Evolutionary conservation across 2,797 vertebrate genomes (phyloP).

Genomic region (Sphenodon punctatus): DNA sequence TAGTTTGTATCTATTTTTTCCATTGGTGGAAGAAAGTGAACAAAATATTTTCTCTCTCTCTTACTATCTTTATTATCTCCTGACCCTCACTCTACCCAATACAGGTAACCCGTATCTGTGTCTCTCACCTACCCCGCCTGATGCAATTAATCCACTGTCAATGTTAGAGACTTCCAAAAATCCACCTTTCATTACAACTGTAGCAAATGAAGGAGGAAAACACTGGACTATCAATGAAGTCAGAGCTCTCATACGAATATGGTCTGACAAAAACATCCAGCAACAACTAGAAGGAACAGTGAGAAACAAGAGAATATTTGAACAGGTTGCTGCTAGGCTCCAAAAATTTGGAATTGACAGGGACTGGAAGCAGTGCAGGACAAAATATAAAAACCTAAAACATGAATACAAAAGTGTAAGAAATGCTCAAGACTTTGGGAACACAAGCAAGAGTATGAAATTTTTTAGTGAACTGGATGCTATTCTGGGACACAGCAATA

Average conservation of each 20-base stretch:
- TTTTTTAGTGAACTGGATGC: constrained; percentile 89
- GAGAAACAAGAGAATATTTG: constrained; percentile 92
- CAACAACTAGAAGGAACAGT: constrained; percentile 85
- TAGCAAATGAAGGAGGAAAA: constrained; percentile 86
- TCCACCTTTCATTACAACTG: constrained; percentile 67
- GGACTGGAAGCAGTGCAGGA: constrained; percentile 92
- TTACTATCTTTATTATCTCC: constrained; percentile 26
- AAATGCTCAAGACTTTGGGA: constrained; percentile 76
- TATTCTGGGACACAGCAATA: constrained; percentile 82
- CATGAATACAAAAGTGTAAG: constrained; percentile 89
- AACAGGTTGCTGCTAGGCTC: constrained; percentile 88
- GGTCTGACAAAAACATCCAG: constrained; percentile 85
- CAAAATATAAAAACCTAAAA: constrained; percentile 93
- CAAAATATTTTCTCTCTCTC: constrained; percentile 8
- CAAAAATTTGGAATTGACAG: constrained; percentile 86
- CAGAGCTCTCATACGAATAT: constrained; percentile 83
- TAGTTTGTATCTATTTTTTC: neutral
- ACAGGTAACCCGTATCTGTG: constrained; percentile 50
- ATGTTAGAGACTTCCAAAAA: constrained; percentile 54
- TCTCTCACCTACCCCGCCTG: constrained; percentile 40
- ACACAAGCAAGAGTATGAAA: constrained; percentile 85
- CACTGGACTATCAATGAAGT: constrained; percentile 92
- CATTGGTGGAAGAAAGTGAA: neutral
- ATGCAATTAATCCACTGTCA: constrained; percentile 55
- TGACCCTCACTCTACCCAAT: neutral